A percentile compares a stretch with the other conserved stretches of the same genome.
phyloP scores from a whole-genome alignment of 2,797 vertebrate genomes.

The Malacoraja senta region DNA sequence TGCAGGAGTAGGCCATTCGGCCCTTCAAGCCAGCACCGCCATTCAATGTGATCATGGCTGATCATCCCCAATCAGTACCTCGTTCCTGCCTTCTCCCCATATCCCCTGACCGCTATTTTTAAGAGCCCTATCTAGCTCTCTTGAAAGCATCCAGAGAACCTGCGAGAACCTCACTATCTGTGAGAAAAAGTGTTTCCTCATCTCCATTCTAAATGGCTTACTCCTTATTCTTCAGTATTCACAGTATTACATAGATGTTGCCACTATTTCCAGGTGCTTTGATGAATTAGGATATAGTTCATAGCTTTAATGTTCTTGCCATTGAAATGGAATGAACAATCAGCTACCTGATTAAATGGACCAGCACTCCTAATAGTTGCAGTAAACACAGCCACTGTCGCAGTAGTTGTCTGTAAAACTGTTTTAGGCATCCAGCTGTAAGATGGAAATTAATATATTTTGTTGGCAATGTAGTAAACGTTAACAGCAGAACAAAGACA shows the following conservation, averaged over 20 bases:
- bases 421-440: background rate
- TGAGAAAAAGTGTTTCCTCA: too few relatives aligned
- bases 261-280: background rate
- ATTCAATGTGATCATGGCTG: too few relatives aligned
- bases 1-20: too few relatives aligned
- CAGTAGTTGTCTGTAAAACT: background rate
- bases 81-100: too few relatives aligned
- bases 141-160: too few relatives aligned
- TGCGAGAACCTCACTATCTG: too few relatives aligned
- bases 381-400: background rate
- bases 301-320: background rate
- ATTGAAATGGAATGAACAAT: background rate
- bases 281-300: background rate
- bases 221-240: background rate
- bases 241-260: background rate
- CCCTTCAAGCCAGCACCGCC: too few relatives aligned
- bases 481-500: background rate
- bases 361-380: background rate
- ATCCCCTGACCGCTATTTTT: too few relatives aligned
- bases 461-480: background rate
- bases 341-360: background rate
- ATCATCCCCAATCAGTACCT: too few relatives aligned
- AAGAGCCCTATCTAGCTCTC: too few relatives aligned
- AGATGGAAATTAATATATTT: background rate
- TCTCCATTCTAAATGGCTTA: too few relatives aligned